Evolutionary conservation across 2,888 invertebrate genomes (phyloP), one percentile per base, ranked within the genome.

Genomic region (Plemyria rubiginata): DNA sequence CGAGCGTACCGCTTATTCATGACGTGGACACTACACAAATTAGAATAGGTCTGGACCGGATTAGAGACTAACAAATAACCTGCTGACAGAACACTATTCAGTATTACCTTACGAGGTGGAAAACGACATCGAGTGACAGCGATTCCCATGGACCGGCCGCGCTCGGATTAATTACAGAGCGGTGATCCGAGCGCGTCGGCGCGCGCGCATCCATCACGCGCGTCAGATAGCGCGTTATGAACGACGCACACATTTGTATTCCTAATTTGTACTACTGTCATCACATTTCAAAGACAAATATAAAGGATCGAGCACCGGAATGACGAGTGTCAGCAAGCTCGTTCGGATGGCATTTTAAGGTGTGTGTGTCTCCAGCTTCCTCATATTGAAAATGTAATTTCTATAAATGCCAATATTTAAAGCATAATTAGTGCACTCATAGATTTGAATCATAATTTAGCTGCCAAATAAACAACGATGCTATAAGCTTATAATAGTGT

Each of bases 281-380:
- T 92, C 92, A 92, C 92, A 92, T 92, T 92, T 92, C 90, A 92
- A 92, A 92, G 92, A 92, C 92, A 92, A 92, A 92, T 90, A 92
- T 92, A 92, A 92, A 92, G 90, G 87, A 91, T 92, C 87, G 92
- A 88, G 87, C 83, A 83, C 85, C 86, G 86, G 90, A 88, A 90
- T 92, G 92, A 92, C 91, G 88, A 92, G 91, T 91, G 92, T 90
- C 90, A 90, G 84, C 81, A 84, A 75, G 84, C 82, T 85, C 89
- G 84, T 89, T 88, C 82, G 82, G 82, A 77, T 91, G 90, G 89
- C 87, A 91, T 92, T 89, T 92, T n/a, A n/a, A n/a, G n/a, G n/a
- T n/a, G n/a, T n/a, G n/a, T n/a, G n/a, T n/a, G n/a, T n/a, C n/a
- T n/a, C n/a, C n/a, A n/a, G n/a, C n/a, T n/a, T n/a, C n/a, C n/a